phyloP scores from a whole-genome alignment of 1,140 invertebrate genomes.

The Calephelis virginiensis region DNA sequence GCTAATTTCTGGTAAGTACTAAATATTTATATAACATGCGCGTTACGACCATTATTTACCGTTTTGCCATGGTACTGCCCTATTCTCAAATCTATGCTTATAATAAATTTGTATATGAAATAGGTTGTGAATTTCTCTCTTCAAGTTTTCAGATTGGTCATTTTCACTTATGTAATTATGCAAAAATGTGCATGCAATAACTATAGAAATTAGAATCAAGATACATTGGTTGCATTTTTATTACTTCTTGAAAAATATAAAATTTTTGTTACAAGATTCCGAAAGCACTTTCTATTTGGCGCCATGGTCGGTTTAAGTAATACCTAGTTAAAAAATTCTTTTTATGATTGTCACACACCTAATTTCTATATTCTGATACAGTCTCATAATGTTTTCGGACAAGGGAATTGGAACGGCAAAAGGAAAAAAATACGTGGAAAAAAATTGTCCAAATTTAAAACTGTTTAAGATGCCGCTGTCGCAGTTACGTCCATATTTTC shows the following conservation, averaged over 20 bases:
- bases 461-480: no score
- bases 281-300: background rate
- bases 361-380: no score
- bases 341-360: background rate
- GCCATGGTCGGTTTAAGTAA: background rate
- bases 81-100: background rate
- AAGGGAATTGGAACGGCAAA: no score
- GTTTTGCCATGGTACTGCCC: slow-evolving; percentile 21
- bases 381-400: no score
- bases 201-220: slow-evolving; percentile 10
- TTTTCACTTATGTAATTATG: slow-evolving; percentile 21
- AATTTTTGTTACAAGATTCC: slow-evolving; percentile 16
- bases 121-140: slow-evolving; percentile 6
- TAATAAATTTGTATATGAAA: background rate
- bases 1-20: slow-evolving; percentile 21
- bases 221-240: slow-evolving; percentile 21
- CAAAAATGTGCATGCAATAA: slow-evolving; percentile 22
- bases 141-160: background rate
- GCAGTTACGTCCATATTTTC: no score
- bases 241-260: slow-evolving; percentile 18
- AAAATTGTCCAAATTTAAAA: no score
- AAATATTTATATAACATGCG: slow-evolving; percentile 18
- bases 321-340: background rate
- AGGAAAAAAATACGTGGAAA: no score
- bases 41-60: slow-evolving; percentile 8